These are phyloP conservation scores for Lycaon pictus DNA, from an alignment of 2,113 vertebrate species.

Conservation along the genomic window DNA sequence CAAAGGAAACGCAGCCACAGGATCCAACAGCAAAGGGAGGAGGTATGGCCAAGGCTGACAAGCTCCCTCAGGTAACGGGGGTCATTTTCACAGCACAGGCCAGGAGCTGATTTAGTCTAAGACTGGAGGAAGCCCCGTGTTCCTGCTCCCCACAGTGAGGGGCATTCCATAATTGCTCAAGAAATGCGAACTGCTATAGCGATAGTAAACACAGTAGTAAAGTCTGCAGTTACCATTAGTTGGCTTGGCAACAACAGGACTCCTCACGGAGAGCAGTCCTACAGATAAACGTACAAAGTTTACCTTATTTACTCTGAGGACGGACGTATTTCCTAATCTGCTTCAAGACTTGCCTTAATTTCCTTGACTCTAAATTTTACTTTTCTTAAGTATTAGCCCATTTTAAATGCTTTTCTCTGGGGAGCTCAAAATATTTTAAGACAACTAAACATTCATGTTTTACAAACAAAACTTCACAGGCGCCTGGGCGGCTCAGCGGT, in stretches of 20 bases:
- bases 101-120: neutral
- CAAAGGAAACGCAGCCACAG: too few relatives aligned
- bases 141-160: neutral
- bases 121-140: rapidly evolving
- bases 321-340: neutral
- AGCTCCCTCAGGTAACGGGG: neutral
- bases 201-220: neutral
- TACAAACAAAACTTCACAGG: neutral
- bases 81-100: neutral
- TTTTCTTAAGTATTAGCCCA: neutral
- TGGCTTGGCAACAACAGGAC: neutral
- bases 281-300: neutral
- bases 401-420: conserved; percentile 30
- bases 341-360: neutral
- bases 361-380: neutral
- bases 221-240: rapidly evolving
- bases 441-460: conserved; percentile 5
- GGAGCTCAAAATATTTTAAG: conserved; percentile 16
- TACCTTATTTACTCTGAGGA: neutral
- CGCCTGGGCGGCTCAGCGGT: too few relatives aligned
- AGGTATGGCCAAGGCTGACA: neutral
- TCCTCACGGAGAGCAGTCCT: neutral
- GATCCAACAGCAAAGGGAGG: neutral
- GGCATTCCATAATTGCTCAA: rapidly evolving
- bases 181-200: neutral